Base-by-base conservation (phyloP, 2,888 invertebrate species). In the Cyaniris semiargus region DNA sequence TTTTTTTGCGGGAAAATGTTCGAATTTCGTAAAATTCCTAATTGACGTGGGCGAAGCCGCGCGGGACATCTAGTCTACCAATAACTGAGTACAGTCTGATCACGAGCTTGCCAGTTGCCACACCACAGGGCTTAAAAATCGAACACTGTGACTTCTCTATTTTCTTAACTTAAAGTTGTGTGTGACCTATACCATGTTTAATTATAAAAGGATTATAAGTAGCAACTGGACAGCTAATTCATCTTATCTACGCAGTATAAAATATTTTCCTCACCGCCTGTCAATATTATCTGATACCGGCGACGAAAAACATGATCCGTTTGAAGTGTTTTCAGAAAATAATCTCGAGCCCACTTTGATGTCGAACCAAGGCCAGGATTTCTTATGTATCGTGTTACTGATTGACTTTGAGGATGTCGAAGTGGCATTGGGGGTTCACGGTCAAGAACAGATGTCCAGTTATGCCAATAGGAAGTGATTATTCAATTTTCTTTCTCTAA, bases 321-420 rank as follows among this genome's bases (percentile, higher is more conserved):
- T 53, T 74, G 74, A 74, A 74, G 74, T 74, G 74, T 74, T 74
- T 74, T 48, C 48, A 27, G 66, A 48, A 53, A 48, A 74, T 27
- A 74, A 74, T 27, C 53, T 74, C 48, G 27, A 23, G 23, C 23
- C 6, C 15, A 23, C 27, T 74, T 74, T 27, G 27, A 74, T 74
- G 48, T 53, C 34, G 15, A 74, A 27, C 48, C 53, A 74, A 74
- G 74, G 74, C 48, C 23, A 23, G 74, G 74, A 74, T 53, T 72
- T 53, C 27, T 48, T 74, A 13, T 72, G 44, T 72, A 13, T 44
- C 13, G 38, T 72, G 38, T 38, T 38, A 21, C 13, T 72, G 38
- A 21, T 38, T 38, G 15, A 72, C 38, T 23, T 44, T 72, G 13
- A 38, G 13, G 21, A 72, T 5, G 38, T 44, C 1, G 8, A 38